phyloP scores from a whole-genome alignment of 2,888 invertebrate species.

The Alloplasta piceator region DNA sequence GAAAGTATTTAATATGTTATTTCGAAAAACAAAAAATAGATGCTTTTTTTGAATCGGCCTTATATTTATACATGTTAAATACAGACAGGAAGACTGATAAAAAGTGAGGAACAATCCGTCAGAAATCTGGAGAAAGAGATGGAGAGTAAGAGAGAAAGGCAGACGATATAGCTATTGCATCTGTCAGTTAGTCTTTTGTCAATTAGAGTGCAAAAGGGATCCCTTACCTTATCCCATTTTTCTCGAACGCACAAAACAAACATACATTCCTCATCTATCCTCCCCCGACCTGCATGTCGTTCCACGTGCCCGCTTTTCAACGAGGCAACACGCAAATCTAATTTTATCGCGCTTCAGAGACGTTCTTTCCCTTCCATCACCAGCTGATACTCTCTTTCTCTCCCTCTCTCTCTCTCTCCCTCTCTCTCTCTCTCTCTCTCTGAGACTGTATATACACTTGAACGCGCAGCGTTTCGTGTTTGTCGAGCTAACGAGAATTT shows the following conservation, averaged over 20 bases:
- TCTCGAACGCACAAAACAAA: background rate
- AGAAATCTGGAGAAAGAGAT: background rate
- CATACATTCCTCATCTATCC: slow-evolving; percentile 43
- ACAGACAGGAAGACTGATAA: slow-evolving; percentile 16
- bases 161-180: slow-evolving; percentile 1
- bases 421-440: background rate
- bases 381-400: slow-evolving; percentile 13
- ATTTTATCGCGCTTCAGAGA: slow-evolving; percentile 60
- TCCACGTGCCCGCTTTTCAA: slow-evolving; percentile 56
- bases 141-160: background rate
- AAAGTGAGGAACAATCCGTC: slow-evolving; percentile 38
- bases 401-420: slow-evolving; percentile 11
- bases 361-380: background rate
- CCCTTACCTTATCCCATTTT: background rate
- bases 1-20: too few species aligned
- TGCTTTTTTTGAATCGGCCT: too few species aligned
- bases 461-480: slow-evolving; percentile 56
- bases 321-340: slow-evolving; percentile 59
- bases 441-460: slow-evolving; percentile 16
- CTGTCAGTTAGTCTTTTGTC: slow-evolving; percentile 3
- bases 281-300: slow-evolving; percentile 40
- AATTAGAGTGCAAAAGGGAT: slow-evolving; percentile 13
- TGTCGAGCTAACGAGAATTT: slow-evolving; percentile 66
- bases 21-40: too few species aligned
- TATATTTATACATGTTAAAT: background rate